These are phyloP conservation scores for Pseudanteris insignis DNA, from an alignment of 2,888 invertebrate genomes.

Conservation along the genomic window DNA sequence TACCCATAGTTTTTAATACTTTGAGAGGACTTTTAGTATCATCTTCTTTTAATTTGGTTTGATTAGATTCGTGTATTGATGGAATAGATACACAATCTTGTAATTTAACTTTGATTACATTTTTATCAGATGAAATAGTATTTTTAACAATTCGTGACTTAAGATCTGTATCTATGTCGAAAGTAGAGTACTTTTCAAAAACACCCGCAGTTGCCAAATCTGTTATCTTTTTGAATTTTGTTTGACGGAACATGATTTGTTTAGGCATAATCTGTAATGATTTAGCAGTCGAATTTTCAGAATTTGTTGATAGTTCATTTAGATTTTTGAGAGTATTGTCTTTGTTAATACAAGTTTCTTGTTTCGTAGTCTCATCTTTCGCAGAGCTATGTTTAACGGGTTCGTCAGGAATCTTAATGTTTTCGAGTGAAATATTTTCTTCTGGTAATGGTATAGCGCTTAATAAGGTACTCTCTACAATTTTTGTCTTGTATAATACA, in stretches of 20 bases:
- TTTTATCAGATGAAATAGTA: conserved; percentile 2
- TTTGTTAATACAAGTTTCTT: background rate
- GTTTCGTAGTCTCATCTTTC: background rate
- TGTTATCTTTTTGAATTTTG: conserved; percentile 23
- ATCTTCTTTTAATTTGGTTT: conserved; percentile 1
- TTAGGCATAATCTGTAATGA: conserved; percentile 56
- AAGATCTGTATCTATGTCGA: conserved; percentile 17
- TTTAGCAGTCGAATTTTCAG: conserved; percentile 8
- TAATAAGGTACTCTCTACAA: conserved; percentile 9
- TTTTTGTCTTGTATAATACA: conserved; percentile 11
- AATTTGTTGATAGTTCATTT: background rate
- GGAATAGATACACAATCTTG: no score
- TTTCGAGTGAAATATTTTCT: conserved; percentile 11
- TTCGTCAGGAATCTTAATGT: background rate
- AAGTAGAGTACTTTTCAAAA: conserved; percentile 31
- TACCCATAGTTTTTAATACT: conserved; percentile 50
- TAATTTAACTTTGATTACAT: conserved; percentile 2
- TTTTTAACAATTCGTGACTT: background rate
- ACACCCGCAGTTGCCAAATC: conserved; percentile 31
- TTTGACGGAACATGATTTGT: conserved; percentile 53
- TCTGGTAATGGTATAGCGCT: conserved; percentile 35
- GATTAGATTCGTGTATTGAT: conserved; percentile 4
- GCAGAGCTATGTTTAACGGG: conserved; percentile 2
- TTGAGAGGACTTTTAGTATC: conserved; percentile 50
- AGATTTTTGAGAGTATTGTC: background rate